phyloP scores from a whole-genome alignment of 2,888 invertebrate genomes.

The Rhaphigaster nebulosa region DNA sequence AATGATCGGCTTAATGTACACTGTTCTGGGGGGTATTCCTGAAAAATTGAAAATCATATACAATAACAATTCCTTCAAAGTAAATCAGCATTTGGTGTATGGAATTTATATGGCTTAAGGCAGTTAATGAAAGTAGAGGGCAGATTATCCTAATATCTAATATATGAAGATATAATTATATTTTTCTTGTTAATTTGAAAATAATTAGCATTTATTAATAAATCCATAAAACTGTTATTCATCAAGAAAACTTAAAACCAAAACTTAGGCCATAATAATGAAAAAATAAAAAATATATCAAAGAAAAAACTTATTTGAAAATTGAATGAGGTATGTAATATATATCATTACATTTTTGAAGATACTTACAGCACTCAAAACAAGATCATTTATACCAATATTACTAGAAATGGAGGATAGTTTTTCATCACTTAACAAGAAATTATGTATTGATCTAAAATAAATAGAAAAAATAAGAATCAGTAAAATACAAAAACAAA shows the following conservation, averaged over 20 bases:
- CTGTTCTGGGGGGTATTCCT: slow-evolving; percentile 81
- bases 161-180: too few species aligned
- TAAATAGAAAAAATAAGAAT: neutral
- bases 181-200: neutral
- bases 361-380: slow-evolving; percentile 80
- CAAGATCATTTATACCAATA: slow-evolving; percentile 87
- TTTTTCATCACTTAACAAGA: slow-evolving; percentile 77
- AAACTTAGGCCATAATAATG: neutral
- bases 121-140: too few species aligned
- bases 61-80: neutral
- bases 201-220: neutral
- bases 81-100: too few species aligned
- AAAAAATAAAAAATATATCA: neutral
- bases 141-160: too few species aligned
- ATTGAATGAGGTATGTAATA: neutral
- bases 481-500: neutral
- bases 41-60: slow-evolving; percentile 5
- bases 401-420: slow-evolving; percentile 80
- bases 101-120: too few species aligned
- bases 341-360: neutral
- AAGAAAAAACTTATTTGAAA: too few species aligned
- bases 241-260: neutral
- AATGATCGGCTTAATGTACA: slow-evolving; percentile 80
- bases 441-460: slow-evolving; percentile 72
- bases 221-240: too few species aligned